Evolutionary conservation across 2,888 invertebrate genomes (phyloP), one percentile per base, ranked within the genome.

Genomic region (Dorcus hopei): DNA sequence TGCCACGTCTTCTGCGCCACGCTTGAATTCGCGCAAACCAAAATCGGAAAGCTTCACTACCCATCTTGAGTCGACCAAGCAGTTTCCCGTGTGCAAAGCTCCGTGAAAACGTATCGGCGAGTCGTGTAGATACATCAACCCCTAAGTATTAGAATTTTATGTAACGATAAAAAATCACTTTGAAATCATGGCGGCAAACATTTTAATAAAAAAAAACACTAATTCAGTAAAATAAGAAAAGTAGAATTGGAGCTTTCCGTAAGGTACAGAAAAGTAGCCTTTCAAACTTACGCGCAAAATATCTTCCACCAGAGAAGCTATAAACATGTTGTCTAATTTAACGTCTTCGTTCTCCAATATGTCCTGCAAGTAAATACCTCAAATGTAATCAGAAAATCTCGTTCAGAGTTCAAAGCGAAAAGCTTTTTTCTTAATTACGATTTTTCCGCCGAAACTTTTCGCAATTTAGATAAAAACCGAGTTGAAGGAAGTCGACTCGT

Each of bases 321-420:
- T 89, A 78, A 97, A 97, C 91, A 97, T 95, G 73, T 92, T 91
- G 79, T 97, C 97, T 72, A 97, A 81, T 80, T 95, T 95, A 65
- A 97, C 90, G 76, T 97, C 95, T 73, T 95, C 93, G 76, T 97
- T 97, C 74, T 95, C 93, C 59, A 98, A 81, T 69, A 97, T 93
- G 77, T 98, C 93, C 90, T 93, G 80, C 45, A 77, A 76, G 57
- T 57, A 58, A 58, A 57, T 43, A 38, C 42, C 5, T 16, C 11
- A 42, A 16, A 42, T 14, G 16, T 16, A 42, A 14, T 42, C 16
- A 14, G 16, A 16, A 16, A 42, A 42, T 42, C 14, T 42, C 14
- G 16, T 1, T 42, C 42, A 42, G 5, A 42, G 16, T 42, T 14
- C 42, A 42, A 33, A 33, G 7, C 6, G 5, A 7, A 33, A 33